These are phyloP conservation scores for Istiophorus platypterus DNA, from an alignment of 2,113 vertebrate species.

Conservation along the genomic window DNA sequence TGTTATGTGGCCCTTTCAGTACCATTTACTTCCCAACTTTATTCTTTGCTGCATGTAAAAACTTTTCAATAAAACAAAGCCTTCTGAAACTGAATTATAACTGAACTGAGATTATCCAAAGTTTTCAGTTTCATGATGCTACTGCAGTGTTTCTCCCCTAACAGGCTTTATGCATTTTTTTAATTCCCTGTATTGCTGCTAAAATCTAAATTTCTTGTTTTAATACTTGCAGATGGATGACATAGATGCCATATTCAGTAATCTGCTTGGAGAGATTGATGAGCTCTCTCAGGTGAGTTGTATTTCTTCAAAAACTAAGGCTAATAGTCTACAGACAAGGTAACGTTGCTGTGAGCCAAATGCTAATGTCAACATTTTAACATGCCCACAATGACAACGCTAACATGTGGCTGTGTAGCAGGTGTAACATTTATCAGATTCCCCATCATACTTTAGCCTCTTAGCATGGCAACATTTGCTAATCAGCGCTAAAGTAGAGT, in stretches of 20 bases:
- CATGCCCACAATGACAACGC: not conserved
- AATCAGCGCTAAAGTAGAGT: not conserved
- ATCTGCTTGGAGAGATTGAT: conserved; percentile 94
- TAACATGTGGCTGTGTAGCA: not conserved
- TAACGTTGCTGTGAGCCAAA: not conserved
- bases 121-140: conserved; percentile 38
- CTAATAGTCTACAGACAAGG: not conserved
- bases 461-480: not conserved
- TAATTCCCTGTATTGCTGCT: not conserved
- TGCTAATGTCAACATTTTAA: not conserved
- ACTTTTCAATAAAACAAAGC: not conserved
- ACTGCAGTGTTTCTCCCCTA: no score
- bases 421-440: not conserved
- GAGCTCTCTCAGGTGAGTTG: conserved; percentile 90
- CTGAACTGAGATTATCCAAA: conserved; percentile 34
- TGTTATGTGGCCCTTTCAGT: not conserved
- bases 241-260: conserved; percentile 93
- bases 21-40: not conserved
- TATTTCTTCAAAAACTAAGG: not conserved
- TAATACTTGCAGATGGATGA: conserved; percentile 91
- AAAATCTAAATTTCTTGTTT: not conserved
- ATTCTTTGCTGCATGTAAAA: not conserved
- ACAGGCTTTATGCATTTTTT: not conserved
- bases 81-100: conserved; percentile 4
- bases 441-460: not conserved